Conservation (phyloP, 2,888 invertebrate genomes). For the Caenorhabditis virilis region DNA sequence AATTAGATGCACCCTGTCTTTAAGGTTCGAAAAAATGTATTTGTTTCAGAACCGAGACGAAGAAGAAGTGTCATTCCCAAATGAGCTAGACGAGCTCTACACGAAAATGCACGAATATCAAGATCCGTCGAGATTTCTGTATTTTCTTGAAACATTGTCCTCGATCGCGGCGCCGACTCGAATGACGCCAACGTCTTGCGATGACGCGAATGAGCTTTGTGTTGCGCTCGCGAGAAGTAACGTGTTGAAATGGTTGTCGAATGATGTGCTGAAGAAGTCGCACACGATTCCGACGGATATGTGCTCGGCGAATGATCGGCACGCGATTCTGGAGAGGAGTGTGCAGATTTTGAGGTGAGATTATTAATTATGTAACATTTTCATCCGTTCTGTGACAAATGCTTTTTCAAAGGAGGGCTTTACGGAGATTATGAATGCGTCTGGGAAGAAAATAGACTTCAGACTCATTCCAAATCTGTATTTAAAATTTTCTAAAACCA, state of each 20-base stretch:
- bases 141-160: constrained; percentile 26
- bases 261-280: constrained; percentile 11
- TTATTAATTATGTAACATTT: background rate
- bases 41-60: too few relatives aligned
- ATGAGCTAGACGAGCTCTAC: too few relatives aligned
- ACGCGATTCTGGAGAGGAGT: constrained; percentile 29
- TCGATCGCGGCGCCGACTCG: constrained; percentile 23
- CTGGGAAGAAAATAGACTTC: too few relatives aligned
- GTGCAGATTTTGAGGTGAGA: constrained; percentile 22
- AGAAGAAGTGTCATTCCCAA: too few relatives aligned
- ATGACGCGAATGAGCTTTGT: constrained; percentile 6
- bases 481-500: too few relatives aligned
- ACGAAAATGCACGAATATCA: background rate
- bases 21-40: too few relatives aligned
- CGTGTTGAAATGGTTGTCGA: constrained; percentile 7
- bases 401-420: too few relatives aligned
- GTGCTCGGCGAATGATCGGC: constrained; percentile 21
- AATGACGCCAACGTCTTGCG: constrained; percentile 4
- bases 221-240: constrained; percentile 5
- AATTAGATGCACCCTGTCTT: too few relatives aligned
- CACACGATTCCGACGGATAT: constrained; percentile 17
- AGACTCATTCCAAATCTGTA: too few relatives aligned
- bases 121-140: constrained; percentile 25
- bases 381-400: too few relatives aligned
- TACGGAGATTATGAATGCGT: too few relatives aligned